A percentile compares a stretch with the other conserved stretches of the same genome.
Conservation (phyloP, 2,888 invertebrate species). For the Oligia latruncula region DNA sequence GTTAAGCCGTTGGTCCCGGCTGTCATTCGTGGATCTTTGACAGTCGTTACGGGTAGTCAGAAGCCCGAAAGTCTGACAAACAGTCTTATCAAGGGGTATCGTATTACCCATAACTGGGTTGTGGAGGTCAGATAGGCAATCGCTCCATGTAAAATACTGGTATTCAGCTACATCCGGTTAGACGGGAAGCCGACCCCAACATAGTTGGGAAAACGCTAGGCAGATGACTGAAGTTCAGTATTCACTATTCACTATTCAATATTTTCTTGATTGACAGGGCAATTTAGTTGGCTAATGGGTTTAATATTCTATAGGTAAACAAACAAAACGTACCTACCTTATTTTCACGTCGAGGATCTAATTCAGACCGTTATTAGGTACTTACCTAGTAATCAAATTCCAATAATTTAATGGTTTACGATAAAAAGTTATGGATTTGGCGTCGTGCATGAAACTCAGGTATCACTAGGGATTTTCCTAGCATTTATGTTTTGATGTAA, state of each 20-base stretch:
- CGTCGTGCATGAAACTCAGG: neutral
- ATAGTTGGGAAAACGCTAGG: too few relatives aligned
- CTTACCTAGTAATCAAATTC: neutral
- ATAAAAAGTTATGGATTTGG: neutral
- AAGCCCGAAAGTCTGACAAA: too few relatives aligned
- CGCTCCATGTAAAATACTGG: too few relatives aligned
- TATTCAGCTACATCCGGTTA: too few relatives aligned
- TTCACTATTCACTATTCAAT: conserved; percentile 5
- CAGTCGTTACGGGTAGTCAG: too few relatives aligned
- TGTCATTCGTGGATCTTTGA: too few relatives aligned
- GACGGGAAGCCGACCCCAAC: too few relatives aligned
- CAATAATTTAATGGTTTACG: neutral
- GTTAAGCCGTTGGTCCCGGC: too few relatives aligned
- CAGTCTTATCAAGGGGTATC: too few relatives aligned
- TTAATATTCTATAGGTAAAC: conserved; percentile 17
- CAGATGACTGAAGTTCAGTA: conserved; percentile 7
- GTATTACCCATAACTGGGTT: too few relatives aligned
- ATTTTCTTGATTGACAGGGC: conserved; percentile 34
- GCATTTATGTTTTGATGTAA: neutral
- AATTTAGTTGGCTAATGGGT: conserved; percentile 42
- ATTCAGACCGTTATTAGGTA: neutral
- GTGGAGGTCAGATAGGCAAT: too few relatives aligned
- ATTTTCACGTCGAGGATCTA: conserved; percentile 6
- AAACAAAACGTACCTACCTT: conserved; percentile 2
- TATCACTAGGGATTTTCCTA: conserved; percentile 5